Evolutionary conservation across 1,140 invertebrate genomes (phyloP).

Genomic region (Sipha flava): DNA sequence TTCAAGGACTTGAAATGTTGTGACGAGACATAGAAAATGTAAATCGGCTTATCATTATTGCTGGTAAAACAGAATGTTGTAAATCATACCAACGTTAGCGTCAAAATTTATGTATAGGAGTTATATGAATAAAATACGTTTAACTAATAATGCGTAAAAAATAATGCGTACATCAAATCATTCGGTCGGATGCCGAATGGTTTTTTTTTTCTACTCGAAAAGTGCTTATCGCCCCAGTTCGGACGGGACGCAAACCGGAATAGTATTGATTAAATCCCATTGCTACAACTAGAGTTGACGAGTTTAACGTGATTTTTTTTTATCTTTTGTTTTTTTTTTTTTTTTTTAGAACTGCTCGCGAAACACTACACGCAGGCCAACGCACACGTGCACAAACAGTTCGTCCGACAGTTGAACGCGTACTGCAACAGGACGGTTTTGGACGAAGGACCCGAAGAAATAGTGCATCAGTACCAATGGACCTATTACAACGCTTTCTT

Average conservation of each 20-base stretch:
- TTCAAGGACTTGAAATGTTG: background rate
- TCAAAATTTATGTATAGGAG: no score
- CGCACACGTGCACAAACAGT: background rate
- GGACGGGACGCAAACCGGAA: no score
- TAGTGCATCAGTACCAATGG: conserved; percentile 50
- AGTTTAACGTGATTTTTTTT: background rate
- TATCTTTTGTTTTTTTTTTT: background rate
- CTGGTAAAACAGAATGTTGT: no score
- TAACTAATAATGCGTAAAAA: no score
- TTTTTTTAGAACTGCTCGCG: conserved; percentile 31
- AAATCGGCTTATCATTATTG: background rate
- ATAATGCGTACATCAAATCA: no score
- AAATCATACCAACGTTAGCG: no score
- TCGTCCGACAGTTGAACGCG: conserved; percentile 23
- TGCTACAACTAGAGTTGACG: no score
- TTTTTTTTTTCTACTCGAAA: no score
- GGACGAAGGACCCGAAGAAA: conserved; percentile 27
- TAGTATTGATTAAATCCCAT: no score
- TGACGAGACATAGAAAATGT: background rate
- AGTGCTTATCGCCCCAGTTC: no score
- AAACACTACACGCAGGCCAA: conserved; percentile 13
- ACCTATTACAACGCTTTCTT: conserved; percentile 90
- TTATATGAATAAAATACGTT: no score
- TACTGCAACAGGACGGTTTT: conserved; percentile 37
- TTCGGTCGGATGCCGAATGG: no score